phyloP scores from a whole-genome alignment of 2,113 vertebrate genomes.

The Willisornis vidua region DNA sequence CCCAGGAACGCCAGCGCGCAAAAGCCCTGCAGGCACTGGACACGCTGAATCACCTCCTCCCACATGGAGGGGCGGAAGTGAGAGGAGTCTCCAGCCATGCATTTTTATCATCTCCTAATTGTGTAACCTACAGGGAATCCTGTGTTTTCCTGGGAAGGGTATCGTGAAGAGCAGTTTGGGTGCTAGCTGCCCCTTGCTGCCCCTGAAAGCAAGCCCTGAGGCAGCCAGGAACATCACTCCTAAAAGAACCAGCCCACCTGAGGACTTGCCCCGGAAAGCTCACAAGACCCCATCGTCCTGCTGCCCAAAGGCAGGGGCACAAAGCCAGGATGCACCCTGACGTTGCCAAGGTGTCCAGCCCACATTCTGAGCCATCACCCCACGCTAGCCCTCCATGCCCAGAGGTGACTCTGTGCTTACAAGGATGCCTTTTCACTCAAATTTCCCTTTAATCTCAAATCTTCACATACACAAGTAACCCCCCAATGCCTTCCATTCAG shows the following conservation, averaged over 20 bases:
- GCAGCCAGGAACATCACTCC: not conserved
- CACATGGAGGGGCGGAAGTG: not conserved
- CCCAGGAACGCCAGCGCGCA: accelerated
- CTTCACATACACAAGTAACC: not conserved
- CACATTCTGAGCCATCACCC: accelerated
- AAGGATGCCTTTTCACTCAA: accelerated
- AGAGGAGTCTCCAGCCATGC: not conserved
- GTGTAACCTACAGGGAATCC: not conserved
- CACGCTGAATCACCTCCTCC: not conserved
- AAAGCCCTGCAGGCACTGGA: not conserved
- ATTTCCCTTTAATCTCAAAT: not conserved
- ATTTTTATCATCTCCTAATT: not conserved
- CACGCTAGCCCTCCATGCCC: accelerated
- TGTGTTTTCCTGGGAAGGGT: not conserved
- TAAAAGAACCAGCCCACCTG: not conserved
- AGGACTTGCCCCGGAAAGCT: not conserved
- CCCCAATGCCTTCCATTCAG: not conserved
- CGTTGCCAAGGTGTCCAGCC: accelerated
- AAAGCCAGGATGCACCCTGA: accelerated
- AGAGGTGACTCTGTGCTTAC: not conserved
- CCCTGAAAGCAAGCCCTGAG: not conserved
- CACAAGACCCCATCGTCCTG: not conserved
- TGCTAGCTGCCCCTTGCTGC: not conserved
- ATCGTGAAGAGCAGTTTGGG: not conserved
- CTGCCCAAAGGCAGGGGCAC: accelerated